A percentile compares a stretch with the other conserved stretches of the same genome.
Evolutionary conservation across 2,113 vertebrate species (phyloP).

Genomic region (Mugil cephalus): DNA sequence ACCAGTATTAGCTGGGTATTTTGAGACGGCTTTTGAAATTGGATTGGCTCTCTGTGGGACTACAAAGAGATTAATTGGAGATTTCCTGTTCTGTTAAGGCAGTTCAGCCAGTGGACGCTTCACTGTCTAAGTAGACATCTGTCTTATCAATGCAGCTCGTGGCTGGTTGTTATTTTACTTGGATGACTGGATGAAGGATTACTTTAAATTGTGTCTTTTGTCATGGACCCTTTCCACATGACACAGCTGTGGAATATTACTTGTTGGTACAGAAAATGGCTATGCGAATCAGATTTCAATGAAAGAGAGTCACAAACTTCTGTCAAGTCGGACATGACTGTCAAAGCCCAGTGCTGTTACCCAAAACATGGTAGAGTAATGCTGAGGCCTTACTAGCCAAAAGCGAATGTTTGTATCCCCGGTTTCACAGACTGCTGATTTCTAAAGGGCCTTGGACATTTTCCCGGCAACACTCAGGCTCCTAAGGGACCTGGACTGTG

Average conservation of each 20-base stretch:
- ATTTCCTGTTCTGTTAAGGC: slow-evolving; percentile 19
- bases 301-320: slow-evolving; percentile 1
- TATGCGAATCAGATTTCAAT: neutral
- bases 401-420: slow-evolving; percentile 41
- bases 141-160: neutral
- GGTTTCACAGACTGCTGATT: slow-evolving; percentile 35
- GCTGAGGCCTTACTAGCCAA: slow-evolving; percentile 20
- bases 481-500: slow-evolving; percentile 69
- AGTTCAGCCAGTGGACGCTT: slow-evolving; percentile 18
- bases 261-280: neutral
- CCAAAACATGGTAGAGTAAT: slow-evolving; percentile 12
- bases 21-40: slow-evolving; percentile 27
- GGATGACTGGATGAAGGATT: neutral
- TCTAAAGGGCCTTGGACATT: slow-evolving; percentile 52
- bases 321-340: neutral
- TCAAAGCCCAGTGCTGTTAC: neutral
- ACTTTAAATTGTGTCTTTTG: neutral
- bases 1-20: slow-evolving; percentile 20
- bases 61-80: slow-evolving; percentile 29
- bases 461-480: slow-evolving; percentile 75
- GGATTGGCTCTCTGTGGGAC: slow-evolving; percentile 24
- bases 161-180: neutral
- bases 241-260: neutral
- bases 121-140: neutral
- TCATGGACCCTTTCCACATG: neutral